Percentiles rank a stretch among this genome's conserved stretches.
These are phyloP conservation scores for Bursaphelenchus okinawaensis DNA, from an alignment of 2,888 invertebrate genomes.

Conservation along the genomic window DNA sequence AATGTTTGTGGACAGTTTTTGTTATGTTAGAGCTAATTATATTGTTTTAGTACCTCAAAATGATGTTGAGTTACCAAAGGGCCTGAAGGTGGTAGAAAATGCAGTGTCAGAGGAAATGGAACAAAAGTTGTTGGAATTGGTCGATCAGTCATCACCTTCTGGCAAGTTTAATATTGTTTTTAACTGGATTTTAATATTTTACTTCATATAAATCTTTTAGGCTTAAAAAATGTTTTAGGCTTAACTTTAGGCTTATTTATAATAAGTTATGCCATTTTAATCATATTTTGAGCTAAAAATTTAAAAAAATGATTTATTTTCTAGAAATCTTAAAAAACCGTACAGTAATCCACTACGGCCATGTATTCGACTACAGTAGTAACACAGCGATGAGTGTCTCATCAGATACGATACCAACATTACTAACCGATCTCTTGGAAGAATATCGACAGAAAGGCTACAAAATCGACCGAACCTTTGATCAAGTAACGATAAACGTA, in stretches of 20 bases:
- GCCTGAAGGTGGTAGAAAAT: not conserved
- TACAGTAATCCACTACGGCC: slow-evolving; percentile 50
- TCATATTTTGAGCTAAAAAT: too few species aligned
- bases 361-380: slow-evolving; percentile 48
- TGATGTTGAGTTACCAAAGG: not conserved
- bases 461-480: slow-evolving; percentile 20
- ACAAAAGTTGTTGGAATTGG: not conserved
- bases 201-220: not conserved
- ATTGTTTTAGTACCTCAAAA: not conserved
- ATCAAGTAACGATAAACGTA: slow-evolving; percentile 60
- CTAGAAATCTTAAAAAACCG: slow-evolving; percentile 42
- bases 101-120: slow-evolving; percentile 9
- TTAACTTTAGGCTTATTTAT: too few species aligned
- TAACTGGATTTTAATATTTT: not conserved
- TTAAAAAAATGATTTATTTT: too few species aligned
- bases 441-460: not conserved
- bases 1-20: too few species aligned
- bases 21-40: too few species aligned
- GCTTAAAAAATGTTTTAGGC: too few species aligned
- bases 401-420: slow-evolving; percentile 30
- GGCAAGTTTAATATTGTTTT: not conserved
- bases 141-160: not conserved
- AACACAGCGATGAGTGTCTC: slow-evolving; percentile 34
- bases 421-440: slow-evolving; percentile 22
- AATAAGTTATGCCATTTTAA: not conserved